A percentile compares a stretch with the other conserved stretches of the same genome.
These are phyloP conservation scores for Otis tarda DNA, from an alignment of 2,113 vertebrate genomes.

Conservation along the genomic window DNA sequence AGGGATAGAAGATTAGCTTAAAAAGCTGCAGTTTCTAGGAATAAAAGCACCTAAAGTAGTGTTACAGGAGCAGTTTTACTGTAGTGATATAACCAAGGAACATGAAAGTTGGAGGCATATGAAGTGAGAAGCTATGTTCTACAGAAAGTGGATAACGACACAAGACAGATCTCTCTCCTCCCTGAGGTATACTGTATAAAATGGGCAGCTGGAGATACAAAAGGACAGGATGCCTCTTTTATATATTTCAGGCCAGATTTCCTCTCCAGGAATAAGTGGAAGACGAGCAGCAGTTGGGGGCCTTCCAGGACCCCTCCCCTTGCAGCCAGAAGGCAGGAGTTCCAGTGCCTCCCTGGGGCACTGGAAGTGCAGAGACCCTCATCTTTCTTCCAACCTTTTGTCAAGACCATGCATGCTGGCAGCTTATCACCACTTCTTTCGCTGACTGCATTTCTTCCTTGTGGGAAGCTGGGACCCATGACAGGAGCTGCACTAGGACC, in stretches of 20 bases:
- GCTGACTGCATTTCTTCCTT: not conserved
- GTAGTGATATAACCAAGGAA: not conserved
- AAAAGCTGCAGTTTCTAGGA: not conserved
- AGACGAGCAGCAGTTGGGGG: rapidly evolving
- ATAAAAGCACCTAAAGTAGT: not conserved
- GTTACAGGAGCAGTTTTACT: not conserved
- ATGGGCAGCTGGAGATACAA: not conserved
- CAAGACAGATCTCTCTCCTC: not conserved
- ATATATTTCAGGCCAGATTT: not conserved
- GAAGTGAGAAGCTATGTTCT: not conserved
- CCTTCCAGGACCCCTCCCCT: not conserved
- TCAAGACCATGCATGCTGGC: not conserved
- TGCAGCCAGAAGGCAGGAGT: not conserved
- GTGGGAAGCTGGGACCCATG: not conserved
- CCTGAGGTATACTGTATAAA: not conserved
- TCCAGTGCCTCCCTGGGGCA: not conserved
- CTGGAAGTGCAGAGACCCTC: not conserved
- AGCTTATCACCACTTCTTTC: not conserved
- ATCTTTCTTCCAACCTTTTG: not conserved
- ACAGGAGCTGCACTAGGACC: not conserved
- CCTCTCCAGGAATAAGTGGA: not conserved
- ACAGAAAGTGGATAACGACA: not conserved
- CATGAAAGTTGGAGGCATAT: not conserved
- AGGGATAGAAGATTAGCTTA: not conserved
- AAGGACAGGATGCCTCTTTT: not conserved